These are phyloP conservation scores for Sebastes kiyomatsui DNA, from an alignment of 2,797 vertebrate species.

Conservation along the genomic window DNA sequence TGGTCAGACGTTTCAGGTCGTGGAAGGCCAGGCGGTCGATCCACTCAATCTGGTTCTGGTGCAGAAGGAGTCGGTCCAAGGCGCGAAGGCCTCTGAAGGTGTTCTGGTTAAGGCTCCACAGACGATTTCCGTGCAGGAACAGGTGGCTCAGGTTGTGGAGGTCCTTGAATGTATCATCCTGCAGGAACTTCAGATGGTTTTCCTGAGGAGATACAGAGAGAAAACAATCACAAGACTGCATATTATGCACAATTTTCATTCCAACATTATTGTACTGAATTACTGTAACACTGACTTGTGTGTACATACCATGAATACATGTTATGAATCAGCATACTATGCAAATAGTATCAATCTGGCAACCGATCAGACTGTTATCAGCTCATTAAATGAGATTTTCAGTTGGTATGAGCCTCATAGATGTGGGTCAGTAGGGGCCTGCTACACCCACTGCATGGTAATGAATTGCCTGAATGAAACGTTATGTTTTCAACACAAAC, in stretches of 20 bases:
- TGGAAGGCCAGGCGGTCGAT: slow-evolving; percentile 94
- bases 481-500: too few relatives aligned
- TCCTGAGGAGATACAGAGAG: slow-evolving; percentile 77
- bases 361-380: not conserved
- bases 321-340: not conserved
- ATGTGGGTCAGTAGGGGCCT: too few relatives aligned
- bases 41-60: slow-evolving; percentile 97
- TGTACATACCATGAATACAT: not conserved
- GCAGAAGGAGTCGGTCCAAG: slow-evolving; percentile 94
- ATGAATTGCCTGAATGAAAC: too few relatives aligned
- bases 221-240: not conserved
- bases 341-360: not conserved
- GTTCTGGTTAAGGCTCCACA: slow-evolving; percentile 95
- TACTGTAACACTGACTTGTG: not conserved
- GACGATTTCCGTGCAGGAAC: slow-evolving; percentile 96
- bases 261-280: not conserved
- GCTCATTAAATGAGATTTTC: too few relatives aligned
- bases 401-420: not conserved
- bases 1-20: slow-evolving; percentile 93
- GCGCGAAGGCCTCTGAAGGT: slow-evolving; percentile 94
- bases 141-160: slow-evolving; percentile 98
- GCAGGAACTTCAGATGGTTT: slow-evolving; percentile 95
- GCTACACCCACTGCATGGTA: not conserved
- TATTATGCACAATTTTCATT: not conserved
- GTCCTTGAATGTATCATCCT: slow-evolving; percentile 95